Base-by-base conservation (phyloP, 1,140 invertebrate species). In the Lethrus apterus region DNA sequence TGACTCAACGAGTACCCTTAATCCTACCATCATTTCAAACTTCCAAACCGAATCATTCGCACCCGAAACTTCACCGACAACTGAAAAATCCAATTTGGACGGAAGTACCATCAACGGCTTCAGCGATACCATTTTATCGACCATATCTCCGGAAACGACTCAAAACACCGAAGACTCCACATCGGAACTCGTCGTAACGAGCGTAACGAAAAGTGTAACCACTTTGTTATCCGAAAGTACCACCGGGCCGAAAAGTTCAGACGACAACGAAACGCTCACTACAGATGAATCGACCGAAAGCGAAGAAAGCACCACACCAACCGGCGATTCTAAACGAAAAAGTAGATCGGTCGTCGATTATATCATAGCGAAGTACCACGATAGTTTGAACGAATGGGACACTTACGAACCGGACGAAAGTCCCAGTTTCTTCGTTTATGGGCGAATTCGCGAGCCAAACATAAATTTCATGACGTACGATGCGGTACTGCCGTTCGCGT, bases 401-500 rank as follows among this genome's bases (percentile, higher is more conserved):
- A 4, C 24, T 17, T 42, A 42, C 14, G 14, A 17, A 7, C 38
- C 38, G 1, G 38, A 42, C 2, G 38, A 42, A 42, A 29, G 29
- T 36, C 29, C 24, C 13, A 58, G 53, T 8, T 67, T 67, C 46
- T 46, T 62, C 20, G 53, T 64, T 4, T 52, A 65, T 35, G 63
- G 61, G 20, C 60, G 55, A 26, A 54, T 58, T 32, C 32, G 50
- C 14, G 62, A 67, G 49, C 18, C 51, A 3, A 54, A 60, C 26
- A 50, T 66, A 19, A 59, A 59, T 50, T 78, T 75, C 51, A 80
- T 84, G 66, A 77, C 77, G 3, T 86, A 86, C 62, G 80, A 85
- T 38, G 76, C 82, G 0, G 74, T 84, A 32, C 62, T 89, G 24
- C 85, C 85, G 23, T 83, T 80, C 60, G 78, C 77, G n/a, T 84